Evolutionary conservation across 1,140 invertebrate species (phyloP).

Genomic region (Teleopsis dalmanni): DNA sequence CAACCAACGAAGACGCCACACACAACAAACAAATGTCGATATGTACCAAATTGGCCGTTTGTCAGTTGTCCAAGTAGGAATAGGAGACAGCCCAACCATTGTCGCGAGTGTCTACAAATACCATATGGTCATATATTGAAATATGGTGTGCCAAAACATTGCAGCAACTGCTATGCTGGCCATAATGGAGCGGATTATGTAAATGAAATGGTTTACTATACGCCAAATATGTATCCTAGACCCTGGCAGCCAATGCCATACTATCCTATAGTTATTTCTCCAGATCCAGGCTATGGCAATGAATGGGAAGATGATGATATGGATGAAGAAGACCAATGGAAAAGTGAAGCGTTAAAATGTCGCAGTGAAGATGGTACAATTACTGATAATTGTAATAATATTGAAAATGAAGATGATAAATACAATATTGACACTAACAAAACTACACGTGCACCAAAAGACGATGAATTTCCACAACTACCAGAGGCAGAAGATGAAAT

Average conservation of each 20-base stretch:
- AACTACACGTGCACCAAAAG: not conserved
- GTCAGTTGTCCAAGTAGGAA: too few species aligned
- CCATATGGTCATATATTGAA: too few species aligned
- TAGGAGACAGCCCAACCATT: too few species aligned
- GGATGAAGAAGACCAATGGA: conserved; percentile 12
- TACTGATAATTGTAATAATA: conserved; percentile 15
- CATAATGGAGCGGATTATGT: not conserved
- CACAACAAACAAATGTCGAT: too few species aligned
- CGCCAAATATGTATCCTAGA: not conserved
- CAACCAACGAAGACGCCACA: conserved; percentile 7
- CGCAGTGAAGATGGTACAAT: conserved; percentile 12
- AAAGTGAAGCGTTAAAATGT: conserved; percentile 14
- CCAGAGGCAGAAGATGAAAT: not conserved
- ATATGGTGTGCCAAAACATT: too few species aligned
- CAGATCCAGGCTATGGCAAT: too few species aligned
- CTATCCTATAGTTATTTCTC: too few species aligned
- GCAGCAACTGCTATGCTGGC: too few species aligned
- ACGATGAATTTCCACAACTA: not conserved
- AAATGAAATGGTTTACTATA: too few species aligned
- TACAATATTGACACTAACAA: not conserved
- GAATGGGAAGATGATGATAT: not conserved
- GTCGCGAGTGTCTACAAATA: too few species aligned
- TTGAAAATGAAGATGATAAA: not conserved
- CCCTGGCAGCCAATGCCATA: not conserved
- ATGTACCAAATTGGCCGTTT: too few species aligned